Percentiles rank a stretch among this genome's conserved stretches.
Conservation (phyloP, 2,888 invertebrate species). For the Diarsia dahlii region DNA sequence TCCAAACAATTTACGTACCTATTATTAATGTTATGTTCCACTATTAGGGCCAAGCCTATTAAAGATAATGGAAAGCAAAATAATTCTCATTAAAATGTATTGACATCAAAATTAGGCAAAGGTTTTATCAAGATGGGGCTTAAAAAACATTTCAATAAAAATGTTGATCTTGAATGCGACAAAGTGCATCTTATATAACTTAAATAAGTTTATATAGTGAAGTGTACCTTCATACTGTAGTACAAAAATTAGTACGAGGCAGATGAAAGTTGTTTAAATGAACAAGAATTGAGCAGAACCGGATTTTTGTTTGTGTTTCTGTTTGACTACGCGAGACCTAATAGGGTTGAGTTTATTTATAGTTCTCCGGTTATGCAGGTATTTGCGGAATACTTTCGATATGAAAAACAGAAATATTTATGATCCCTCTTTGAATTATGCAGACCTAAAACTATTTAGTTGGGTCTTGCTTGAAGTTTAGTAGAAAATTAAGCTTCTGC, state of each 20-base stretch:
- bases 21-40: constrained; percentile 17
- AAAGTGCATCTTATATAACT: constrained; percentile 48
- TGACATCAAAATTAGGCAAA: constrained; percentile 45
- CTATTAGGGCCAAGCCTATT: constrained; percentile 34
- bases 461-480: background rate
- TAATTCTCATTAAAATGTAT: constrained; percentile 44
- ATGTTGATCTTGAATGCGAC: constrained; percentile 33
- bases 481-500: background rate
- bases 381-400: constrained; percentile 60
- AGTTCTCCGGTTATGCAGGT: constrained; percentile 61
- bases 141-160: constrained; percentile 52
- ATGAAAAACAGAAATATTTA: background rate
- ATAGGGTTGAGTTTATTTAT: constrained; percentile 78
- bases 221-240: constrained; percentile 58
- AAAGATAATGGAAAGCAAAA: constrained; percentile 55
- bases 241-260: constrained; percentile 75
- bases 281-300: constrained; percentile 80
- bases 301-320: constrained; percentile 82
- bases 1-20: constrained; percentile 4
- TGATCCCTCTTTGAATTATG: background rate
- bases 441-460: background rate
- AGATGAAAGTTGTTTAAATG: constrained; percentile 86
- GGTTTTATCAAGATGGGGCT: constrained; percentile 47
- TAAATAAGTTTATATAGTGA: constrained; percentile 32
- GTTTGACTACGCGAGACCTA: constrained; percentile 70